A percentile compares a stretch with the other conserved stretches of the same genome.
Evolutionary conservation across 2,888 invertebrate species (phyloP).

Genomic region (Netelia fuscicornis): DNA sequence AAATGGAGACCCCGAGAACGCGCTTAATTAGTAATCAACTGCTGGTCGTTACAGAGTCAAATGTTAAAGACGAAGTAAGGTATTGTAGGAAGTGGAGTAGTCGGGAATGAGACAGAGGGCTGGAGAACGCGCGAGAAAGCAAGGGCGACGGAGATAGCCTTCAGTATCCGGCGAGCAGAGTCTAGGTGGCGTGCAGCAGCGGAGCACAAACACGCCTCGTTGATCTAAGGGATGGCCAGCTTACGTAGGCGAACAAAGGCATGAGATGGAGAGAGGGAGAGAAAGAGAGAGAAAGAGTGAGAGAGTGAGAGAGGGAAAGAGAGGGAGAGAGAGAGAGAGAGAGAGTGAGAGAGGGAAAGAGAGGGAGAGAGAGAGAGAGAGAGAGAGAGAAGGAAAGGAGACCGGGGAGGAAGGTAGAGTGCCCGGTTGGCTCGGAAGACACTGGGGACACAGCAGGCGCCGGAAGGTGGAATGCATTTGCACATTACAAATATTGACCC

Average conservation of each 20-base stretch:
- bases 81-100: slow-evolving; percentile 32
- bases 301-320: neutral
- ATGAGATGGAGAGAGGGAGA: slow-evolving; percentile 7
- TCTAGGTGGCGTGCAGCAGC: slow-evolving; percentile 39
- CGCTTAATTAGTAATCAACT: slow-evolving; percentile 63
- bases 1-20: slow-evolving; percentile 28
- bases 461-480: slow-evolving; percentile 71
- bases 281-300: neutral
- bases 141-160: slow-evolving; percentile 41
- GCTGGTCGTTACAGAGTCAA: slow-evolving; percentile 43
- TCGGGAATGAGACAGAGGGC: slow-evolving; percentile 3
- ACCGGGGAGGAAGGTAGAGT: slow-evolving; percentile 1
- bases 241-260: slow-evolving; percentile 48
- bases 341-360: neutral
- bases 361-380: neutral
- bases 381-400: neutral
- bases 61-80: slow-evolving; percentile 43
- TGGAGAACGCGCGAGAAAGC: slow-evolving; percentile 22
- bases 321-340: neutral
- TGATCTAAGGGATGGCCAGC: slow-evolving; percentile 60
- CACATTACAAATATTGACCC: slow-evolving; percentile 72
- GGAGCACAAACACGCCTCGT: slow-evolving; percentile 57
- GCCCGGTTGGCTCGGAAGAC: slow-evolving; percentile 19
- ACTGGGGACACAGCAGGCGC: slow-evolving; percentile 53
- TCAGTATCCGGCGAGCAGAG: slow-evolving; percentile 40